phyloP scores from a whole-genome alignment of 1,140 invertebrate genomes.

The Protaetia brevitarsis region DNA sequence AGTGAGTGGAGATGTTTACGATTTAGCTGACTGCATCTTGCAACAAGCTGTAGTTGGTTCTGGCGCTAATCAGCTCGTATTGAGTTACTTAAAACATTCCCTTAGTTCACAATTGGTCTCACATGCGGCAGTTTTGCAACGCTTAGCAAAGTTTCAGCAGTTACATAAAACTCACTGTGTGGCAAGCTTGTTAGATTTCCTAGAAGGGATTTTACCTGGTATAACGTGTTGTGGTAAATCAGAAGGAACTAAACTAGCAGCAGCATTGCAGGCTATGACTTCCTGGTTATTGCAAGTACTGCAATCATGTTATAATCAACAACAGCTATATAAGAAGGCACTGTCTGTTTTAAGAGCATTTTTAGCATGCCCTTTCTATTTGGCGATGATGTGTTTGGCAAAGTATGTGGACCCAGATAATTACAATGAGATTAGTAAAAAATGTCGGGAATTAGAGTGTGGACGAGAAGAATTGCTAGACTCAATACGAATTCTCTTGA shows the following conservation, averaged over 20 bases:
- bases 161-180: conserved; percentile 88
- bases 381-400: conserved; percentile 79
- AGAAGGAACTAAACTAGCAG: conserved; percentile 74
- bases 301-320: conserved; percentile 52
- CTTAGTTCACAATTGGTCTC: conserved; percentile 86
- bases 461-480: conserved; percentile 51
- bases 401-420: conserved; percentile 51
- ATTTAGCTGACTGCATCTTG: conserved; percentile 87
- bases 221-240: conserved; percentile 72
- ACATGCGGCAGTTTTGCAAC: conserved; percentile 81
- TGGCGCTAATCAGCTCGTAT: conserved; percentile 83
- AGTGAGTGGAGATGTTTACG: conserved; percentile 87
- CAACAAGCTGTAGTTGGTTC: conserved; percentile 90
- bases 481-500: conserved; percentile 54
- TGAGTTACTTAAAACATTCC: conserved; percentile 91
- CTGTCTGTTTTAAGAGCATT: conserved; percentile 67
- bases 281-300: conserved; percentile 82
- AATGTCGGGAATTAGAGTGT: conserved; percentile 68
- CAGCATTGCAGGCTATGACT: conserved; percentile 71
- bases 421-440: conserved; percentile 66
- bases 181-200: conserved; percentile 77
- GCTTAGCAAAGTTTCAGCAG: conserved; percentile 86
- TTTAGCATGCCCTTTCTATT: conserved; percentile 69
- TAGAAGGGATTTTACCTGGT: conserved; percentile 70
- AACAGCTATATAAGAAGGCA: conserved; percentile 67